A percentile compares a stretch with the other conserved stretches of the same genome.
Conservation (phyloP, 2,797 vertebrate species). For the Pipistrellus nathusii region DNA sequence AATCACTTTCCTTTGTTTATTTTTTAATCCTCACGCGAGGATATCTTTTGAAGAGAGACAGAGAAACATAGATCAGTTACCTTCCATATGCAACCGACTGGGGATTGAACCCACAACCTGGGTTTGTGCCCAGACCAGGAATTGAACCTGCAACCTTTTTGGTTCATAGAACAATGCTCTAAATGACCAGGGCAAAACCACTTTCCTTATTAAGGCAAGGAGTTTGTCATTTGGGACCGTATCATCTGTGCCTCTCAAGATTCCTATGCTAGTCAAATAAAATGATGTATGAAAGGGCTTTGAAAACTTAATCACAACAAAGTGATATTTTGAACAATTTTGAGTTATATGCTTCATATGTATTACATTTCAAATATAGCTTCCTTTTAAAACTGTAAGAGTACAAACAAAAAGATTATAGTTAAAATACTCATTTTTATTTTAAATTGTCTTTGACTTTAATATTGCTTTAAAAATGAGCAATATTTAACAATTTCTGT, state of each 20-base stretch:
- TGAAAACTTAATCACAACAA: conserved; percentile 51
- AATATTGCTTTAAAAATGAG: conserved; percentile 5
- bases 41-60: background rate
- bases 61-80: background rate
- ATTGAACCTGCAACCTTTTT: background rate
- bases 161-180: background rate
- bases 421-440: conserved; percentile 10
- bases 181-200: background rate
- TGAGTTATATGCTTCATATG: background rate
- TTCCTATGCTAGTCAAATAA: background rate
- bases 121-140: background rate
- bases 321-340: conserved; percentile 34
- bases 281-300: conserved; percentile 7
- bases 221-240: conserved; percentile 52
- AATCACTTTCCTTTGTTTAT: background rate
- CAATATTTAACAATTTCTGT: background rate
- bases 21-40: background rate
- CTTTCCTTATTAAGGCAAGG: background rate
- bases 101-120: background rate
- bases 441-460: background rate
- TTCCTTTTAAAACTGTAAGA: conserved; percentile 46
- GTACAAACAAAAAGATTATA: background rate
- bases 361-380: background rate
- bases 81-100: background rate
- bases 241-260: background rate